These are phyloP conservation scores for Lasius fuliginosus DNA, from an alignment of 2,888 invertebrate species.

Conservation along the genomic window DNA sequence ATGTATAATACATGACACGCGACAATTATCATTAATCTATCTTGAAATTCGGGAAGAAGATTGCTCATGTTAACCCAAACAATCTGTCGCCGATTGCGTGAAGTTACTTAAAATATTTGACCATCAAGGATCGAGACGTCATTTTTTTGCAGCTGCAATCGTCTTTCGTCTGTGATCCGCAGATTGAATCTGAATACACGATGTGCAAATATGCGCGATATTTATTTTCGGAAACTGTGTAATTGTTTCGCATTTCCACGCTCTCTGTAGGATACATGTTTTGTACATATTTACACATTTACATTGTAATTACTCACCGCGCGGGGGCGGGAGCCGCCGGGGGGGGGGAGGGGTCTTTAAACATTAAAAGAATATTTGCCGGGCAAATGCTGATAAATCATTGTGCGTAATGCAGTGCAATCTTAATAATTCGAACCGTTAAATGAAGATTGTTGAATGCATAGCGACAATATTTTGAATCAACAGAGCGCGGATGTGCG, in stretches of 20 bases:
- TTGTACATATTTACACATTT: constrained; percentile 73
- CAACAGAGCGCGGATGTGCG: constrained; percentile 63
- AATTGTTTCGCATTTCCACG: constrained; percentile 56
- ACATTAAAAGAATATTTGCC: constrained; percentile 75
- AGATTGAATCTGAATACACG: constrained; percentile 42
- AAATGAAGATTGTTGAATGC: constrained; percentile 65
- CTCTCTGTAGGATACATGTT: constrained; percentile 69
- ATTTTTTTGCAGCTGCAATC: constrained; percentile 37
- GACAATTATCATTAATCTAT: not conserved
- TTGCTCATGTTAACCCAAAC: not conserved
- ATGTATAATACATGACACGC: not conserved
- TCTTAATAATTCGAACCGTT: constrained; percentile 72
- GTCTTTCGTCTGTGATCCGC: constrained; percentile 18
- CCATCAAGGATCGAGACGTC: not conserved
- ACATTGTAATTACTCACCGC: constrained; percentile 56
- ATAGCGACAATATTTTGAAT: constrained; percentile 69
- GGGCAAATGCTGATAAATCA: constrained; percentile 68
- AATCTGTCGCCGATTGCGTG: not conserved
- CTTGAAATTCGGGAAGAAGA: constrained; percentile 5
- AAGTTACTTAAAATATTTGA: constrained; percentile 26
- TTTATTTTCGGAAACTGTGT: constrained; percentile 54
- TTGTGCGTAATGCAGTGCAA: constrained; percentile 54
- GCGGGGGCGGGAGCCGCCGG: constrained; percentile 17
- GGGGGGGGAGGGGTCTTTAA: constrained; percentile 69
- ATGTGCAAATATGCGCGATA: constrained; percentile 43